These are phyloP conservation scores for Pollimyrus isidori DNA, from an alignment of 2,113 vertebrate genomes.

Conservation along the genomic window DNA sequence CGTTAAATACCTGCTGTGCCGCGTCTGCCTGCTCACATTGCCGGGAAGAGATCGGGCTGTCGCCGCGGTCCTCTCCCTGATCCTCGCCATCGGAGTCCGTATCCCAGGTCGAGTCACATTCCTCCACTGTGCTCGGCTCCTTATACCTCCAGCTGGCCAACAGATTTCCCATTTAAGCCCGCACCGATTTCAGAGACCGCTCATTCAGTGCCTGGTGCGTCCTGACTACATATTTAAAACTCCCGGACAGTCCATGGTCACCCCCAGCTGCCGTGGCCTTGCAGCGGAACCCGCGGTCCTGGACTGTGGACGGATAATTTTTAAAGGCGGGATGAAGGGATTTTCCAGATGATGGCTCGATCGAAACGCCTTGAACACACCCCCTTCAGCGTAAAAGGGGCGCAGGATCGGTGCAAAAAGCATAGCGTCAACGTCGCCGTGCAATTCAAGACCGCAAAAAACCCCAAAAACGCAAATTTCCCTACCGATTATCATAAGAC, in stretches of 20 bases:
- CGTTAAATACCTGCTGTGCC: conserved; percentile 47
- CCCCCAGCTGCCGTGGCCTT: conserved; percentile 3
- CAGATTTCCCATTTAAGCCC: conserved; percentile 66
- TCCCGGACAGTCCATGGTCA: not conserved
- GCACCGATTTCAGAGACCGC: conserved; percentile 13
- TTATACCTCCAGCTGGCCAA: conserved; percentile 61
- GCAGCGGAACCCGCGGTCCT: not conserved
- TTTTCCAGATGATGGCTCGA: conserved; percentile 24
- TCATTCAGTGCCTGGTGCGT: not conserved
- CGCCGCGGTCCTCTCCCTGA: conserved; percentile 52
- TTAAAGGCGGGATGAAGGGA: conserved; percentile 27
- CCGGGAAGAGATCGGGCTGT: conserved; percentile 43
- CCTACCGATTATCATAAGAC: not conserved
- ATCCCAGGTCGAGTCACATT: conserved; percentile 73
- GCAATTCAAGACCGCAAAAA: conserved; percentile 9
- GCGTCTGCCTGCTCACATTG: conserved; percentile 40
- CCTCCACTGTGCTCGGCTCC: conserved; percentile 70
- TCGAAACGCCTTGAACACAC: conserved; percentile 25
- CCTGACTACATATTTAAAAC: conserved; percentile 29
- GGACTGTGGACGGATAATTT: not conserved
- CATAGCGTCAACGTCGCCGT: conserved; percentile 14
- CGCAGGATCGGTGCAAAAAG: conserved; percentile 14
- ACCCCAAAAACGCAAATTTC: not conserved
- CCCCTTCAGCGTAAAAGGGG: conserved; percentile 11
- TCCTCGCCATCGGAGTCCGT: conserved; percentile 66